Base-by-base conservation (phyloP, 2,888 invertebrate genomes). In the Dichetophora obliterata region DNA sequence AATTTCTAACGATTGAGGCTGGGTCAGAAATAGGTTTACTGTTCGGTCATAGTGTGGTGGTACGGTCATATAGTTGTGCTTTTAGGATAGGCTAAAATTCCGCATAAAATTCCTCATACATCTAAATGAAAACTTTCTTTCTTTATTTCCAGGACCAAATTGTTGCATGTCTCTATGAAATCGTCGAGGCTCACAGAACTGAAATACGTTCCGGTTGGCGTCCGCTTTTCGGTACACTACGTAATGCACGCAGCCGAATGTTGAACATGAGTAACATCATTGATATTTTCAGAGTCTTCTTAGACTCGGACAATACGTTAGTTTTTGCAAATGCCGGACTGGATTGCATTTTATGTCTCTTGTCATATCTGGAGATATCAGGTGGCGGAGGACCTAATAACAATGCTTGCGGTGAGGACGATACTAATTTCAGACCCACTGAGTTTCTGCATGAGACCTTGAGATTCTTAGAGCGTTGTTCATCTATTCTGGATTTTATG, bases 161-260 rank as follows among this genome's bases (percentile, higher is more conserved):
- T 83, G 96, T 98, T 63, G 96, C 96, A 75, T 97, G 97, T 83
- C 93, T 98, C 68, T 98, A 98, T 88, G 98, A 98, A 89, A 96
- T 98, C 84, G 98, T 99, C 0, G 98, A 98, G 89, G 96, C 96
- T 0, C 97, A 96, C 88, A 92, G 96, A 83, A 94, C 95, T 78
- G 97, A 98, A 90, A 97, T 98, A 59, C 93, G 96, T 81, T 98
- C 97, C 0, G 98, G 98, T 0, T 99, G 98, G 98, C 91, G 98
- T 74, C 97, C 98, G 0, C 90, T 99, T 1, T 99, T 99, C 86
- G 97, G 97, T 14, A 97, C 98, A 0, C 90, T 99, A 61, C 92
- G 97, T 24, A 96, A 97, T 63, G 97, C 98, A 0, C 92, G 93
- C 63, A 94, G 94, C 83, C 89, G 91, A 0, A 91, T 92, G 83